Conservation (phyloP, 2,888 invertebrate species). For the Luffia ferchaultella region DNA sequence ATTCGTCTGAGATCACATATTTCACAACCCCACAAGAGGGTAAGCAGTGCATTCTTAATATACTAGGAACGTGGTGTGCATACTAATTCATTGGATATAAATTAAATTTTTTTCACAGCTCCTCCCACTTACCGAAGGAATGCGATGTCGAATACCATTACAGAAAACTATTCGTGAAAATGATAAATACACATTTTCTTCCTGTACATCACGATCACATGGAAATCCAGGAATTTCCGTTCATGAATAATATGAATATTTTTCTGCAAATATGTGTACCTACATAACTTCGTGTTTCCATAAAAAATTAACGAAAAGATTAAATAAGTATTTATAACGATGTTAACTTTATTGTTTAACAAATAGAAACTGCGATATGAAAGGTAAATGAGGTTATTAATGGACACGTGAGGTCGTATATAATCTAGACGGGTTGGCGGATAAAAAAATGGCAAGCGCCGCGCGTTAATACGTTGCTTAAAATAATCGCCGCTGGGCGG, state of each 20-base stretch:
- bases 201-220: too few relatives aligned
- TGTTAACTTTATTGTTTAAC: too few relatives aligned
- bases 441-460: neutral
- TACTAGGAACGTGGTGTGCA: constrained; percentile 48
- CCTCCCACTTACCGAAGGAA: constrained; percentile 23
- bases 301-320: too few relatives aligned
- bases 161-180: too few relatives aligned
- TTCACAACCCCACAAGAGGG: constrained; percentile 27
- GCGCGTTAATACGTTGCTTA: constrained; percentile 40
- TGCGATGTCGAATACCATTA: neutral
- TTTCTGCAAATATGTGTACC: too few relatives aligned
- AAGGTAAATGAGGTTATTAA: neutral
- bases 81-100: constrained; percentile 42
- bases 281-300: too few relatives aligned
- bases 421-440: neutral
- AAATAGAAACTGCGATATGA: neutral
- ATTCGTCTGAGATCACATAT: constrained; percentile 16
- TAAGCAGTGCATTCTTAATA: constrained; percentile 46
- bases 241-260: too few relatives aligned
- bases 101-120: constrained; percentile 50
- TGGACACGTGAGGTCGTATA: neutral
- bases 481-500: constrained; percentile 41
- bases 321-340: too few relatives aligned
- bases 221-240: too few relatives aligned
- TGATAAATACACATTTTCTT: too few relatives aligned